Conservation (phyloP, 1,140 invertebrate species). For the Drosophila tani region DNA sequence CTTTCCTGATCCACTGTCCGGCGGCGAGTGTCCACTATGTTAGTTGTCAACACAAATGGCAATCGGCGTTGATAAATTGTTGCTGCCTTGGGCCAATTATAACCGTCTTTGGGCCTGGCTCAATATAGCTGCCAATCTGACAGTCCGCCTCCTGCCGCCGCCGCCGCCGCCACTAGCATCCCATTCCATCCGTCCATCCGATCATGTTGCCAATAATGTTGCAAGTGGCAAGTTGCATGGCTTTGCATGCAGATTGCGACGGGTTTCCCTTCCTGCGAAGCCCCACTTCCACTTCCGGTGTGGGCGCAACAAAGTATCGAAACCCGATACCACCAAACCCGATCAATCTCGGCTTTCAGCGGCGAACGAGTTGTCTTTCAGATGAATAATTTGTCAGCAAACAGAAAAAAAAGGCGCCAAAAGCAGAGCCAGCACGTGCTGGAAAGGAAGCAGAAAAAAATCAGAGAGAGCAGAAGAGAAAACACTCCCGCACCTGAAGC, state of each 20-base stretch:
- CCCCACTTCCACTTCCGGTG: slow-evolving; percentile 47
- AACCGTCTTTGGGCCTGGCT: slow-evolving; percentile 74
- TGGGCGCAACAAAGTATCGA: slow-evolving; percentile 39
- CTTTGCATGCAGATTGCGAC: slow-evolving; percentile 43
- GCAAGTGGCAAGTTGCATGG: slow-evolving; percentile 28
- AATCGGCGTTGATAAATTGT: slow-evolving; percentile 82
- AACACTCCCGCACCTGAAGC: slow-evolving; percentile 77
- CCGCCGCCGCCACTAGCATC: not conserved
- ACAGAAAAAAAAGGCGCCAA: slow-evolving; percentile 67
- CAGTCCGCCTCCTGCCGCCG: slow-evolving; percentile 11
- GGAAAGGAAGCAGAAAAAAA: not conserved
- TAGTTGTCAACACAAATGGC: slow-evolving; percentile 82
- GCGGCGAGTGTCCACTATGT: slow-evolving; percentile 60
- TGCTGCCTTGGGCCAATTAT: slow-evolving; percentile 81
- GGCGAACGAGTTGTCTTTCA: slow-evolving; percentile 37
- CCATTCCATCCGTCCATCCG: not conserved
- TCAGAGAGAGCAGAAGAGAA: slow-evolving; percentile 27
- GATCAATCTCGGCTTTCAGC: slow-evolving; percentile 43
- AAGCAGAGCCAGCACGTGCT: slow-evolving; percentile 67
- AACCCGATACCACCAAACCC: slow-evolving; percentile 19
- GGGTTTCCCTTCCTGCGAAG: slow-evolving; percentile 50
- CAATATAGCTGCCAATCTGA: slow-evolving; percentile 39
- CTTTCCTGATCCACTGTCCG: slow-evolving; percentile 45
- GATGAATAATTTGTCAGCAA: slow-evolving; percentile 38
- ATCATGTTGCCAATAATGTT: slow-evolving; percentile 38